Evolutionary conservation across 2,113 vertebrate genomes (phyloP), one percentile per base, ranked within the genome.

Genomic region (Daubentonia madagascariensis): DNA sequence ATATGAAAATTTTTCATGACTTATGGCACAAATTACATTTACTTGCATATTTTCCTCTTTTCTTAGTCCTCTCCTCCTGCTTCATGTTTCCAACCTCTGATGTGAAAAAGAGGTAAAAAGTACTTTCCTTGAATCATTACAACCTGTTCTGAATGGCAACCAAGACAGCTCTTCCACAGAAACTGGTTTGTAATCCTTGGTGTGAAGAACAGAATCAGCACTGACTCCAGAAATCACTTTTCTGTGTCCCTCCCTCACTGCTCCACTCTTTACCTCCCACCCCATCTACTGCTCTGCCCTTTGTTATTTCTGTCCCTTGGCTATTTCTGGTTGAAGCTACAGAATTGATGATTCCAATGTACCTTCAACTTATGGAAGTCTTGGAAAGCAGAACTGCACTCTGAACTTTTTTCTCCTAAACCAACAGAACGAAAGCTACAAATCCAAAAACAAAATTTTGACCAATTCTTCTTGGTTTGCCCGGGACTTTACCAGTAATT

Each of bases 21-120:
- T 50, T 73, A 37, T 4, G 22, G 16, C 23, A 61, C 13, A 30
- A 45, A 50, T 80, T 86, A 61, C 35, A 48, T 94, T 97, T 94
- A 93, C 96, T 97, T 98, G 97, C 96, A 91, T 87, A 89, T 63
- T 91, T 91, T 72, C 65, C 95, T 91, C 22, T 92, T 52, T 73
- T n/a, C 35, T 25, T 67, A 81, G 59, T 45, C 78, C 37, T 89
- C 37, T 75, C 48, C 65, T 89, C 43, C 37, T 91, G 52, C 28
- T 68, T 83, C 43, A 50, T 40, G n/a, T 35, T 95, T 94, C 6
- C 40, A 89, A 84, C 4, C 18, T 20, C 52, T 78, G 63, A 65
- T 32, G 37, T 13, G 48, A 80, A 68, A 76, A 54, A 13, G 78
- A 23, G 40, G 14, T 35, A 28, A 48, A 78, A 78, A 30, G 22